Evolutionary conservation across 2,797 vertebrate genomes (phyloP), one percentile per base, ranked within the genome.

Genomic region (Cirrhinus molitorella): DNA sequence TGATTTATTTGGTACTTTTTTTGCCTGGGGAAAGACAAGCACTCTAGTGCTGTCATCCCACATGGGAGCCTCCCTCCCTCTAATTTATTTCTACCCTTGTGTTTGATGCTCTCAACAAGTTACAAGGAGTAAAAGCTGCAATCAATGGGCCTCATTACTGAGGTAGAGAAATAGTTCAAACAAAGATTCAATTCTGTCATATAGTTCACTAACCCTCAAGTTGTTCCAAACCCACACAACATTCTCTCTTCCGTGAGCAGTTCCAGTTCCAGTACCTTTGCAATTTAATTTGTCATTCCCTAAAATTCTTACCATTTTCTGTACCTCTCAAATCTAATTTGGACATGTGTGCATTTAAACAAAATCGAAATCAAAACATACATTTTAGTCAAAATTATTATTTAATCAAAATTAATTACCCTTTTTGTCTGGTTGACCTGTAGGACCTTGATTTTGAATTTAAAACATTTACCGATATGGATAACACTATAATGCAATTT

Each of bases 1-100:
- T 57, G 72, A 57, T 75, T 57, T 74, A 55, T 14, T 73, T 73
- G 28, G 31, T 57, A 40, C 9, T 45, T 79, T 70, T 59, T 34
- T 21, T 34, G 31, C 68, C 53, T 72, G 67, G 3, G 67, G 25
- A 47, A 72, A 61, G 43, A 72, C 28, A 14, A 81, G 37, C 57
- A 61, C 11, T 31, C 68, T 23, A 57, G 66, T 21, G 6, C 4
- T 21, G 49, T 49, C 53, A 23, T 47, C 12, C 43, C 79, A 40
- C 65, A 47, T 12, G 14, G 31, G 16, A 81, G 25, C 43, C 25
- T 53, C 31, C 77, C 77, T 34, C 0, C 0, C 4, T 47, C 45
- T 51, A 3, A 19, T 25, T 53, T 16, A 25, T 37, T 67, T 53
- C 51, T 70, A 70, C 49, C 11, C 16, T 34, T n/a, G 53, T 13